Conservation (phyloP, 2,888 invertebrate genomes). For the Melanostoma mellinum region DNA sequence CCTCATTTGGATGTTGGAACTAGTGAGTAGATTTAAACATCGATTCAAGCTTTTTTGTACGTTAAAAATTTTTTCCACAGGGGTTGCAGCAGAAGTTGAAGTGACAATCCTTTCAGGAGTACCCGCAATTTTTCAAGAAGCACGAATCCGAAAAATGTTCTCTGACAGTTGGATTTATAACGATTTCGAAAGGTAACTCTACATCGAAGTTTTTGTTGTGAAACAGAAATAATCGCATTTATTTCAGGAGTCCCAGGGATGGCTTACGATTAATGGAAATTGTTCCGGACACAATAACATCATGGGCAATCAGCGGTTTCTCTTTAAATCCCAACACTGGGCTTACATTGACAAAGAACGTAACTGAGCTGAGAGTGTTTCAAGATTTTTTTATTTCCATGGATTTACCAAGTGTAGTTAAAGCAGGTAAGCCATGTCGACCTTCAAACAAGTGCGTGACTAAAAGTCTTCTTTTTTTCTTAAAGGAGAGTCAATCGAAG, state of each 20-base stretch:
- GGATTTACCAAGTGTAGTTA: conserved; percentile 89
- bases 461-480: background rate
- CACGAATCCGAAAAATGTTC: conserved; percentile 84
- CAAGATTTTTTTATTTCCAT: conserved; percentile 89
- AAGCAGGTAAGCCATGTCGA: conserved; percentile 83
- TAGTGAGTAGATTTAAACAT: background rate
- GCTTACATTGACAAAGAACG: conserved; percentile 85
- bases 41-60: too few species aligned
- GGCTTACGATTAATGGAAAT: conserved; percentile 82
- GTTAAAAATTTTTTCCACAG: too few species aligned
- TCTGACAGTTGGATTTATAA: conserved; percentile 88
- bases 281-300: conserved; percentile 90
- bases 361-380: conserved; percentile 86
- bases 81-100: too few species aligned
- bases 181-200: conserved; percentile 76
- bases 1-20: background rate
- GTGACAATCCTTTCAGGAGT: too few species aligned
- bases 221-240: background rate
- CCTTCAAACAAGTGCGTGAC: too few species aligned
- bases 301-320: conserved; percentile 91
- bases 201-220: background rate
- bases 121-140: too few species aligned
- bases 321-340: conserved; percentile 88
- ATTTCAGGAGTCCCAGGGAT: conserved; percentile 48
- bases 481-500: conserved; percentile 86